A percentile compares a stretch with the other conserved stretches of the same genome.
Evolutionary conservation across 2,797 vertebrate species (phyloP).

Genomic region (Lycodopsis pacificus): DNA sequence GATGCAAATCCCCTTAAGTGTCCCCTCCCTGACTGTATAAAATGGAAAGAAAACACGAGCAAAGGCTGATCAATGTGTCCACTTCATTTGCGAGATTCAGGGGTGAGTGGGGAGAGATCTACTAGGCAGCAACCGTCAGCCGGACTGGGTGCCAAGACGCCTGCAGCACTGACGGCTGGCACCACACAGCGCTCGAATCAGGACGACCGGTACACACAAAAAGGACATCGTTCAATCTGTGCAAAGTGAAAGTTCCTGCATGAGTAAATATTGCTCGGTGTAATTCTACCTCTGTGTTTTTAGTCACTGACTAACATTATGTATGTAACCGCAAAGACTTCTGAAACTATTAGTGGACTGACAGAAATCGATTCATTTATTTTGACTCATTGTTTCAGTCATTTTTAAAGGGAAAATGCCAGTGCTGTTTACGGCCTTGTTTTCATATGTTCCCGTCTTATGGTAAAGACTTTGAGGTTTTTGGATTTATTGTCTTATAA

Average conservation of each 20-base stretch:
- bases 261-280: background rate
- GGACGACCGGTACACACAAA: conserved; percentile 30
- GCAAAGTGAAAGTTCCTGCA: conserved; percentile 8
- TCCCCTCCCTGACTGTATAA: conserved; percentile 37
- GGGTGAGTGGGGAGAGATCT: conserved; percentile 32
- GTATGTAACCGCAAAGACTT: background rate
- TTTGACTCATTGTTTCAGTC: background rate
- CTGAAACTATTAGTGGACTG: background rate
- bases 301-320: background rate
- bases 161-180: conserved; percentile 55
- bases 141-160: conserved; percentile 55
- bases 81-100: conserved; percentile 65
- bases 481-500: background rate
- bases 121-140: conserved; percentile 33
- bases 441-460: background rate
- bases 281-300: background rate
- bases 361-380: background rate
- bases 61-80: conserved; percentile 61
- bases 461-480: background rate
- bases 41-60: conserved; percentile 38
- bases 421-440: background rate
- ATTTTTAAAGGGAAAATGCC: background rate
- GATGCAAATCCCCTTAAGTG: conserved; percentile 45
- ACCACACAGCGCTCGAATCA: conserved; percentile 29
- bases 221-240: background rate